Evolutionary conservation across 2,797 vertebrate species (phyloP), one percentile per base, ranked within the genome.

Genomic region (Myripristis murdjan): DNA sequence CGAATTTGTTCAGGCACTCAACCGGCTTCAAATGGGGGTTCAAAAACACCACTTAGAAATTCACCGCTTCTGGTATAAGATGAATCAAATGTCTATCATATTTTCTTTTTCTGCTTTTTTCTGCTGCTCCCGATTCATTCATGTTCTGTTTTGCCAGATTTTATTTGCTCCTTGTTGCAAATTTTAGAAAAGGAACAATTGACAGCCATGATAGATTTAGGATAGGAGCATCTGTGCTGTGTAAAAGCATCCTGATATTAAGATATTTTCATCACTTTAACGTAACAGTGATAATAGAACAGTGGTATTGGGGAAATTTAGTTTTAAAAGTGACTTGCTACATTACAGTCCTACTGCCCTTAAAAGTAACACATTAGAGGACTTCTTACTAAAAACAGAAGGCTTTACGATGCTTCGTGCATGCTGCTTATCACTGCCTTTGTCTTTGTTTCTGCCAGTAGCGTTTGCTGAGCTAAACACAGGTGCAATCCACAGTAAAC

Each of bases 1-100:
- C 3, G 54, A 73, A 51, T 11, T 18, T 37, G 65, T n/a, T 64
- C 76, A 58, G 74, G 67, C 75, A 22, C 20, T 12, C 18, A 22
- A 47, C 78, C 39, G 16, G 20, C 62, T 39, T 28, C n/a, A 35
- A 68, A 68, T 46, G 22, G 0, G 11, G 8, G 2, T 47, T 18
- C 10, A 2, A 67, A 56, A 33, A 10, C 11, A 4, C 3, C 11
- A 12, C 7, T 47, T 51, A 23, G 16, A 23, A 31, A 54, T 20
- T 41, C 2, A 28, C 23, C 23, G 43, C 46, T 11, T 28, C 33
- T 8, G 41, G 22, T 56, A 12, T n/a, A 2, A 69, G 12, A 35
- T 35, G 41, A 53, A 49, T 15, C 23, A 52, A 52, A 12, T 52
- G 55, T 46, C n/a, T n/a, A n/a, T n/a, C n/a, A n/a, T n/a, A n/a